Evolutionary conservation across 2,113 vertebrate species (phyloP), one percentile per base, ranked within the genome.

Genomic region (Megalops atlanticus): DNA sequence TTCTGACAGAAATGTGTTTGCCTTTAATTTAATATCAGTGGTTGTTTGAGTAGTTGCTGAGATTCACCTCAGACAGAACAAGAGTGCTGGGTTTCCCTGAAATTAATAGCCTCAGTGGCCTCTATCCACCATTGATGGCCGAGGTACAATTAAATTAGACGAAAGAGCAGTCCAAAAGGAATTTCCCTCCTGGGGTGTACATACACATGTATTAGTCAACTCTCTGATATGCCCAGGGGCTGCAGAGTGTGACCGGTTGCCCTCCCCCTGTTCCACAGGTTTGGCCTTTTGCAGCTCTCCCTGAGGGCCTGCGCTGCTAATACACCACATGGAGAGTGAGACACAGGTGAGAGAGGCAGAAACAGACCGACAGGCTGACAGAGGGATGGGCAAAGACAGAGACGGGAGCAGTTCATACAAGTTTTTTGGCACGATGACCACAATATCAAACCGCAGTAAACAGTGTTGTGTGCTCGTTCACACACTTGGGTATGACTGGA

Each of bases 61-160:
- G n/a, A n/a, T n/a, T n/a, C n/a, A n/a, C n/a, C n/a, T n/a, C n/a
- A n/a, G n/a, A n/a, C n/a, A n/a, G n/a, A n/a, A n/a, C n/a, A n/a
- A n/a, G n/a, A n/a, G n/a, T n/a, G n/a, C n/a, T n/a, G n/a, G n/a
- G n/a, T 45, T 45, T 14, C 43, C 14, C 43, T 14, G 0, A 45
- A 45, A 45, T 14, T 14, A 45, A 10, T 14, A 43, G 31, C 68
- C 41, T 52, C 43, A 33, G 18, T 72, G 41, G 18, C 36, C 45
- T 54, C 69, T 8, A 35, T 47, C 49, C 16, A 15, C 27, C 52
- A 27, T 39, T n/a, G 39, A 27, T 68, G 52, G 73, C 71, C 81
- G 35, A 39, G 31, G 21, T 18, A 83, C 31, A 74, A 83, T 83
- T 83, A 6, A 83, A 83, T 83, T 79, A 79, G 33, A 77, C 3